Conservation (phyloP, 2,113 vertebrate genomes). For the Acinonyx jubatus region DNA sequence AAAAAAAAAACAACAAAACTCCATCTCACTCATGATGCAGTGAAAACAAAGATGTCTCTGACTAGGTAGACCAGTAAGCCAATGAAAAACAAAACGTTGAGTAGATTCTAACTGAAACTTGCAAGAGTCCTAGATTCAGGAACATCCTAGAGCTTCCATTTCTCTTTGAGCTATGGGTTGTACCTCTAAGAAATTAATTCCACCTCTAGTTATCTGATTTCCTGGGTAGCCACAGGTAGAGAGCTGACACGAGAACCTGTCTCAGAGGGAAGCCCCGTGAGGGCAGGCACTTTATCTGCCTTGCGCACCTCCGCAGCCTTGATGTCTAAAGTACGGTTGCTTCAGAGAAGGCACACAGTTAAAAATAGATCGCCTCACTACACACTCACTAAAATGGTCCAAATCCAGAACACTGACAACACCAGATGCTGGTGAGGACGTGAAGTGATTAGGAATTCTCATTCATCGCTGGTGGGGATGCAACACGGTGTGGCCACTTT, state of each 20-base stretch:
- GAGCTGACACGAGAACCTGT: rapidly evolving
- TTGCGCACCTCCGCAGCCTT: rapidly evolving
- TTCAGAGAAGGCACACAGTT: not conserved
- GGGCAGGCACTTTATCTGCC: not conserved
- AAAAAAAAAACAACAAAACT: not conserved
- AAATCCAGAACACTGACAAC: not conserved
- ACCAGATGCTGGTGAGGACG: no score
- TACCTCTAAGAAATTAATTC: not conserved
- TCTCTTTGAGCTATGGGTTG: not conserved
- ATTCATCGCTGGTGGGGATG: not conserved
- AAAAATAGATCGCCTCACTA: not conserved
- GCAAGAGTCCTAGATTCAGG: not conserved
- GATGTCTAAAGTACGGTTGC: rapidly evolving
- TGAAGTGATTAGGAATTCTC: not conserved
- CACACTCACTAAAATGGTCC: not conserved
- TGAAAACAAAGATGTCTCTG: not conserved
- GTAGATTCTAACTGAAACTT: not conserved
- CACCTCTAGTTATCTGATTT: no score
- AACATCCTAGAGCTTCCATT: not conserved
- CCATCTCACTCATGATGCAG: not conserved
- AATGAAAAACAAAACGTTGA: not conserved
- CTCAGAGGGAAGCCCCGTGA: rapidly evolving
- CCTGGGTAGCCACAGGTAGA: not conserved
- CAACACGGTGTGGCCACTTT: not conserved
- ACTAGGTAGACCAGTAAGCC: not conserved